Percentiles rank a stretch among this genome's conserved stretches.
phyloP scores from a whole-genome alignment of 2,888 invertebrate genomes.

The Spicauda simplicius region DNA sequence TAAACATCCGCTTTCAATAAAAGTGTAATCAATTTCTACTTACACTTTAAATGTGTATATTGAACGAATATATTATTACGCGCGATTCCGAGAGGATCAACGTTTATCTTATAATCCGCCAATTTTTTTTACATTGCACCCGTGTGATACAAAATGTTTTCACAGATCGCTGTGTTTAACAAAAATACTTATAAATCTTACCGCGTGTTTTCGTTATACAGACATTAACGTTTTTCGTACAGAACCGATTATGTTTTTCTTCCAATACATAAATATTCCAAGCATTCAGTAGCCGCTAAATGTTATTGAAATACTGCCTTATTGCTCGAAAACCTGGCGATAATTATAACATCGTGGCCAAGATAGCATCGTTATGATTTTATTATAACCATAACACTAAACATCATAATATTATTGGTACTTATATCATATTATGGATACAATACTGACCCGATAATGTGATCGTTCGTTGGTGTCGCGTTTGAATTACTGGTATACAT shows the following conservation, averaged over 20 bases:
- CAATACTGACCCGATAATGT: conserved; percentile 3
- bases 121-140: background rate
- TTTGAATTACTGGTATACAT: conserved; percentile 8
- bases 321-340: conserved; percentile 11
- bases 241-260: conserved; percentile 16
- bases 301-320: conserved; percentile 30
- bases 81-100: background rate
- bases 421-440: conserved; percentile 6
- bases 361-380: conserved; percentile 12
- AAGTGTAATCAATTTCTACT: background rate
- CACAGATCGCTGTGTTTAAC: background rate
- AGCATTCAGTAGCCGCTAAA: conserved; percentile 7
- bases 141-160: background rate
- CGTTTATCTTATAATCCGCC: background rate
- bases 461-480: conserved; percentile 5
- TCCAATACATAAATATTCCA: conserved; percentile 13
- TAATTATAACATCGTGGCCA: conserved; percentile 25
- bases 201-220: background rate
- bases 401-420: conserved; percentile 14
- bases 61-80: background rate
- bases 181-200: background rate
- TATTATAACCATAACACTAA: conserved; percentile 23
- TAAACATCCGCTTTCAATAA: no score
- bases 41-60: background rate
- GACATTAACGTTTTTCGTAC: conserved; percentile 17